Evolutionary conservation across 2,797 vertebrate genomes (phyloP).

Genomic region (Tinamus major): DNA sequence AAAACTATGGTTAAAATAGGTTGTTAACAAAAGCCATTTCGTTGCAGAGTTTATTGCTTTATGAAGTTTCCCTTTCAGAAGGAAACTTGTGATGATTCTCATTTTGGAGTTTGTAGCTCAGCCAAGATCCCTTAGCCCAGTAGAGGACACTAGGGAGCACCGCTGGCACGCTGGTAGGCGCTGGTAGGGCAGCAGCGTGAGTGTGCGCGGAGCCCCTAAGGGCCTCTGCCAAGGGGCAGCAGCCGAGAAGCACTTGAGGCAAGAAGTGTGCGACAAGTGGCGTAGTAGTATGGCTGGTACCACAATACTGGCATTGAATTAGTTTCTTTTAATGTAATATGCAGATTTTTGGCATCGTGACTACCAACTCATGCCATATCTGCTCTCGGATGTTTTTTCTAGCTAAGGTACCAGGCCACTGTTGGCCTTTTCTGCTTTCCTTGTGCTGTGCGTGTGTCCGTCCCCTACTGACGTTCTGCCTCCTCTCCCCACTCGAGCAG

Average conservation of each 20-base stretch:
- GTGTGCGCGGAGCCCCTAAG: accelerated
- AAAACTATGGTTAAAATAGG: not conserved
- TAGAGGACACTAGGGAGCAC: not conserved
- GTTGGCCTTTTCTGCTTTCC: accelerated
- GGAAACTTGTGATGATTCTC: not conserved
- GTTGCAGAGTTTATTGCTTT: not conserved
- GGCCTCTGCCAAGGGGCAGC: not conserved
- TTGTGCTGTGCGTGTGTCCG: not conserved
- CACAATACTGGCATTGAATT: not conserved
- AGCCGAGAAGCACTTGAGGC: accelerated
- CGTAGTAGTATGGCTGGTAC: not conserved
- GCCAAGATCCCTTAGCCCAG: not conserved
- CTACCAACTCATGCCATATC: not conserved
- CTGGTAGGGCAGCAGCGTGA: accelerated
- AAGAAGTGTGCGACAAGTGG: accelerated
- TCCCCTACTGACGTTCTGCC: not conserved
- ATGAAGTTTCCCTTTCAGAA: not conserved
- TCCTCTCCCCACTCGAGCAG: accelerated
- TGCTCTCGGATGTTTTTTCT: not conserved
- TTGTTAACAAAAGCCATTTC: not conserved
- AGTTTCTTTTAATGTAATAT: not conserved
- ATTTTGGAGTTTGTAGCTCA: not conserved
- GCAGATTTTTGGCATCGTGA: not conserved
- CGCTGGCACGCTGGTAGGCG: not conserved
- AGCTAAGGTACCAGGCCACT: not conserved